phyloP scores from a whole-genome alignment of 2,113 vertebrate species.

The Crotophaga sulcirostris region DNA sequence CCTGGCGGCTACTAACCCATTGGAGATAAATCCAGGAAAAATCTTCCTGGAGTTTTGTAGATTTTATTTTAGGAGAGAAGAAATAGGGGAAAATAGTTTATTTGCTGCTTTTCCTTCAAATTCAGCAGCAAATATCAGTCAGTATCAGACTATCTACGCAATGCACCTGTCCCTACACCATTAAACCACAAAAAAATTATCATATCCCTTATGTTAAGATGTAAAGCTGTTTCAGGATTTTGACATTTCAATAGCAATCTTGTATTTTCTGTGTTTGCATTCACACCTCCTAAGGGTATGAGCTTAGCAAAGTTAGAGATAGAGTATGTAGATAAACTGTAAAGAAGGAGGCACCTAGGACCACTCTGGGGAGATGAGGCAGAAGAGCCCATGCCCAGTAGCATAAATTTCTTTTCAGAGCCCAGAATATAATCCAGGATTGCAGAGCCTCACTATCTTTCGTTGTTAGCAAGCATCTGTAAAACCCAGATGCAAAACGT shows the following conservation, averaged over 20 bases:
- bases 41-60: slow-evolving; percentile 28
- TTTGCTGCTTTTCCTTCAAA: neutral
- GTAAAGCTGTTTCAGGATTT: neutral
- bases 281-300: neutral
- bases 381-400: neutral
- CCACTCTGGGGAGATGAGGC: neutral
- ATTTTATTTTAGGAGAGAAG: slow-evolving; percentile 35
- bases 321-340: neutral
- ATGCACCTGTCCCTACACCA: neutral
- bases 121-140: neutral
- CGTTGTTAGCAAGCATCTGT: neutral
- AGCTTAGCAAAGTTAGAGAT: neutral
- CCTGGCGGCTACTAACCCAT: slow-evolving; percentile 43
- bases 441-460: neutral
- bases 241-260: neutral
- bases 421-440: neutral
- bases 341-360: neutral
- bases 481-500: slow-evolving; percentile 21
- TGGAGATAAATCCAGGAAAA: slow-evolving; percentile 65
- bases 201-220: neutral
- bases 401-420: neutral
- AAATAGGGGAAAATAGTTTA: slow-evolving; percentile 36
- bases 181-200: neutral
- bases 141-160: neutral
- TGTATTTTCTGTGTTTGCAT: neutral